A percentile compares a stretch with the other conserved stretches of the same genome.
These are phyloP conservation scores for Mugil cephalus DNA, from an alignment of 2,113 vertebrate species.

Conservation along the genomic window DNA sequence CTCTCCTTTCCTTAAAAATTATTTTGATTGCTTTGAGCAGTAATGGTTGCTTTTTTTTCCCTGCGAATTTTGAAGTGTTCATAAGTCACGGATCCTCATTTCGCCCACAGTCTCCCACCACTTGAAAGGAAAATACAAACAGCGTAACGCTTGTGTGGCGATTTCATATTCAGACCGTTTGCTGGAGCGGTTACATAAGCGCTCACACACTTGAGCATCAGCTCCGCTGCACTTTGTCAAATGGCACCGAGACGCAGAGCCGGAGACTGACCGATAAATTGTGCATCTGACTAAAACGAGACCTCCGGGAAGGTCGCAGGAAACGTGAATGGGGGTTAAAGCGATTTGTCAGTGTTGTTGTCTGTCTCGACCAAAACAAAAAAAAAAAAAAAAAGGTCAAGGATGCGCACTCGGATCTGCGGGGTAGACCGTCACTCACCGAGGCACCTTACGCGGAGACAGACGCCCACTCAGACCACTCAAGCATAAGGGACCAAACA, in stretches of 20 bases:
- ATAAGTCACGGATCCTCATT: too few relatives aligned
- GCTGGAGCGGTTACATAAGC: slow-evolving; percentile 23
- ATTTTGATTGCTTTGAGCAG: too few relatives aligned
- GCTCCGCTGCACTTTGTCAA: not conserved
- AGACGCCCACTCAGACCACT: slow-evolving; percentile 16
- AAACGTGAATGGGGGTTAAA: not conserved
- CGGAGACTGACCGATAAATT: not conserved
- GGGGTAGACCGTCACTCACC: slow-evolving; percentile 8
- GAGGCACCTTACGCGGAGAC: not conserved
- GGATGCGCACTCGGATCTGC: too few relatives aligned
- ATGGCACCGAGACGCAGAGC: not conserved
- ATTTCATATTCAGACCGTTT: slow-evolving; percentile 9
- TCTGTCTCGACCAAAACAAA: not conserved
- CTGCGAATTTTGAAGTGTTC: too few relatives aligned
- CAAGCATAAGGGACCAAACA: slow-evolving; percentile 9
- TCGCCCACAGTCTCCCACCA: too few relatives aligned
- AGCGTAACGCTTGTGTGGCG: not conserved
- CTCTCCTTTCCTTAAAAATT: too few relatives aligned
- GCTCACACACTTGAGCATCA: not conserved
- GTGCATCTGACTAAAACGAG: not conserved
- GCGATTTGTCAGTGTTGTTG: not conserved
- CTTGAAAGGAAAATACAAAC: too few relatives aligned
- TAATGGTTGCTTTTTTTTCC: too few relatives aligned
- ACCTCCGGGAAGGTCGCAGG: not conserved
- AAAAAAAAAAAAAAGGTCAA: not conserved